Base-by-base conservation (phyloP, 2,888 invertebrate species). In the Drosophila imparisetae region DNA sequence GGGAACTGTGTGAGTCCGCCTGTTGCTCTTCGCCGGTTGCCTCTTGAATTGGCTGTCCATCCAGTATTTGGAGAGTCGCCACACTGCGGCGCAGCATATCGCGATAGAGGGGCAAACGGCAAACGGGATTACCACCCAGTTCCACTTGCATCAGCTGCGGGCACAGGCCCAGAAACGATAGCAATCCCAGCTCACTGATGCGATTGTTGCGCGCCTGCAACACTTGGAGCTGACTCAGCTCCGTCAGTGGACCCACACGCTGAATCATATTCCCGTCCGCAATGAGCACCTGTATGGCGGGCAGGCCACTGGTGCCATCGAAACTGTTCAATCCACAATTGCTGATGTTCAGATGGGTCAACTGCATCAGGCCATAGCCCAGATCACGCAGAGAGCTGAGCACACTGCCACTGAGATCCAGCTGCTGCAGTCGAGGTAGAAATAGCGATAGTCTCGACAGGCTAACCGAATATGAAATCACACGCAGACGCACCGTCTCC, bases 361-460 rank as follows among this genome's bases (percentile, higher is more conserved):
- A 75, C 54, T 94, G 94, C 58, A 93, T 93, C 71, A 96, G 92
- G 30, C 95, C 95, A 75, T 94, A 95, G 27, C 96, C 96, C 27
- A 96, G 93, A 86, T 96, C 96, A 64, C 96, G 93, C 53, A 96
- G 90, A 0, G 96, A 95, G 7, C 94, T 93, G 1, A 96, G 91
- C 10, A 95, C 94, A 79, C 96, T 96, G 34, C 96, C 96, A 71
- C 96, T 95, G 6, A 96, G 92, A 42, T 94, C 95, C 45, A 96
- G 92, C 6, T 94, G 94, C 13, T 94, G 93, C 4, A 96, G 93
- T 52, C 94, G 93, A 5, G 96, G 96, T 49, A 95, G 94, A 62
- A 95, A 94, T 1, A 95, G 92, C 49, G 95, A 94, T 0, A 96
- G 92, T 30, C 96, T 93, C 49, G 96, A 95, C 50, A 96, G 90